Base-by-base conservation (phyloP, 2,113 vertebrate genomes). In the Saccopteryx leptura region DNA sequence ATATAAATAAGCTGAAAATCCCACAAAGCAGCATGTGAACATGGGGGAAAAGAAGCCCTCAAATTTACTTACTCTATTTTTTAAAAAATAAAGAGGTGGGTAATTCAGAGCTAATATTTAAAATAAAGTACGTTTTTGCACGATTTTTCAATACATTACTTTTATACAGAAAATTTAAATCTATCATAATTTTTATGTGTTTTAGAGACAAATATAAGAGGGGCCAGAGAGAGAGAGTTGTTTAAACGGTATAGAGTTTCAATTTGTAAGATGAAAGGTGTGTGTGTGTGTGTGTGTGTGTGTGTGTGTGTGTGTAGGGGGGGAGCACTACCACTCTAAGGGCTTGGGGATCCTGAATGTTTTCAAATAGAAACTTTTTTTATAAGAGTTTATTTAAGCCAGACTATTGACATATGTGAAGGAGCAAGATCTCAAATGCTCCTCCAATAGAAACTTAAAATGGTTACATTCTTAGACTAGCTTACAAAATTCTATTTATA, bases 381-480 rank as follows among this genome's bases (percentile, higher is more conserved):
- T 39, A 39, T 39, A 39, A 39, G 39, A 39, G 39, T 39, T 39
- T 39, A 39, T 39, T 39, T 39, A 39, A 39, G 39, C 39, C 39
- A 39, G 39, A 39, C 39, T 39, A 39, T 39, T 39, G 39, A 39
- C 39, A 39, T 39, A 39, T 39, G 39, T 3, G 39, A 39, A 39
- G 39, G 39, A 39, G 39, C 39, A 39, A 39, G 39, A 39, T 39
- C 39, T 39, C 39, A 39, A 39, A 39, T 39, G 39, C 39, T 39
- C 39, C 39, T 39, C 23, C 63, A 85, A 19, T 56, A 76, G n/a
- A 95, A 93, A 87, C n/a, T 80, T 89, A 24, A 60, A 95, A 69
- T 78, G 46, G 24, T 85, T 95, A 83, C 52, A 95, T 88, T 91
- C 71, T 93, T 80, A 12, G 69, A 83, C 39, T 88, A 88, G 46